Percentiles rank a stretch among this genome's conserved stretches.
Conservation (phyloP, 2,113 vertebrate species). For the Nothocercus nigrocapillus region DNA sequence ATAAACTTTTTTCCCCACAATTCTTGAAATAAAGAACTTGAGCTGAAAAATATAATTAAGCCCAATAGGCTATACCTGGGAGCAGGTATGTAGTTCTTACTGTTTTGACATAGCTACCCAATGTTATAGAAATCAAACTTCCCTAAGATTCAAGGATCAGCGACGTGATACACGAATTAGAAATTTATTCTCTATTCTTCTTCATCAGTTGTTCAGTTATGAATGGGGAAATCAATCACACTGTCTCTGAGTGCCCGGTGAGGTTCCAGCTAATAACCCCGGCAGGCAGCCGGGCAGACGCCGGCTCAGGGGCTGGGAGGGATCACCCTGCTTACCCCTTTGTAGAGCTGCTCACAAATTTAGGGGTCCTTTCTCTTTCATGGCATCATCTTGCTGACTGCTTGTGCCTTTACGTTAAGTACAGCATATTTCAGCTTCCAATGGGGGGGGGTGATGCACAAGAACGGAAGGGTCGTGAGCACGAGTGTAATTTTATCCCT, state of each 20-base stretch:
- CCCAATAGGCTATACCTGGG: background rate
- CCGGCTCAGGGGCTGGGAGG: background rate
- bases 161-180: background rate
- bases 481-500: background rate
- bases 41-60: background rate
- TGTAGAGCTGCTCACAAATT: background rate
- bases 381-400: background rate
- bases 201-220: conserved; percentile 16
- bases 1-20: background rate
- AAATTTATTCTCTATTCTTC: background rate
- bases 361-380: background rate
- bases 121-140: background rate
- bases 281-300: conserved; percentile 43
- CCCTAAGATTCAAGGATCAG: background rate
- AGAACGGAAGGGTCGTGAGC: background rate
- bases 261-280: conserved; percentile 7
- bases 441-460: background rate
- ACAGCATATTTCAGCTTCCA: conserved; percentile 21
- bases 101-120: background rate
- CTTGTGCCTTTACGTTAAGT: conserved; percentile 13
- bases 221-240: conserved; percentile 20
- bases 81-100: background rate
- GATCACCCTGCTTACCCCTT: background rate
- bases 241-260: background rate
- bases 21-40: background rate